A percentile compares a stretch with the other conserved stretches of the same genome.
These are phyloP conservation scores for Lonchura striata DNA, from an alignment of 2,113 vertebrate species.

Conservation along the genomic window DNA sequence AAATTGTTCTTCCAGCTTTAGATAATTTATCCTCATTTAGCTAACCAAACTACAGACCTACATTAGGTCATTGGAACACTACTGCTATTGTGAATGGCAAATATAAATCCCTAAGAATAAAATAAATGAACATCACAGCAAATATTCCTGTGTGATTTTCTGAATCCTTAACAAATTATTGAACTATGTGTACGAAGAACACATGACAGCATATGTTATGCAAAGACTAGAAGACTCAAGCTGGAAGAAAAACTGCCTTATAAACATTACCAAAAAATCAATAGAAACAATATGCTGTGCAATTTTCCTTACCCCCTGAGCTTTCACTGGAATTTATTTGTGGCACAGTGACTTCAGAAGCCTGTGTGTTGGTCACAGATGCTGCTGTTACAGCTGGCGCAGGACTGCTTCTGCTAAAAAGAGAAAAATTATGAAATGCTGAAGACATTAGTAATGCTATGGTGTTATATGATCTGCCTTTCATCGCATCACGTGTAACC, in stretches of 20 bases:
- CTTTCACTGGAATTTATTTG: constrained; percentile 79
- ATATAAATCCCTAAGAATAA: background rate
- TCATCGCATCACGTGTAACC: background rate
- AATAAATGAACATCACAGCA: background rate
- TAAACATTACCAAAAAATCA: background rate
- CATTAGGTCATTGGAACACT: background rate
- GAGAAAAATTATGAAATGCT: background rate
- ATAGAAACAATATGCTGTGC: background rate
- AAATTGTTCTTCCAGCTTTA: background rate
- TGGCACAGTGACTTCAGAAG: constrained; percentile 79
- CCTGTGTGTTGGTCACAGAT: constrained; percentile 78
- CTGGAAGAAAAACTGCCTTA: background rate
- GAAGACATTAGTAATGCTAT: background rate
- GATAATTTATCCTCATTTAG: background rate
- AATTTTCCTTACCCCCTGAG: constrained; percentile 77
- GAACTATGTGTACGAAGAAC: background rate
- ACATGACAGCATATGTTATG: background rate
- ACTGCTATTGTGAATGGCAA: background rate
- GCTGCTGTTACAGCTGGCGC: constrained; percentile 79
- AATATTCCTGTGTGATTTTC: background rate
- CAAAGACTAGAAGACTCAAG: background rate
- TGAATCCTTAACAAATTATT: background rate
- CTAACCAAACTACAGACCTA: background rate
- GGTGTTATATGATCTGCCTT: background rate
- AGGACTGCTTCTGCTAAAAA: constrained; percentile 80